Evolutionary conservation across 2,888 invertebrate species (phyloP), one percentile per base, ranked within the genome.

Genomic region (Stegana nigrithorax): DNA sequence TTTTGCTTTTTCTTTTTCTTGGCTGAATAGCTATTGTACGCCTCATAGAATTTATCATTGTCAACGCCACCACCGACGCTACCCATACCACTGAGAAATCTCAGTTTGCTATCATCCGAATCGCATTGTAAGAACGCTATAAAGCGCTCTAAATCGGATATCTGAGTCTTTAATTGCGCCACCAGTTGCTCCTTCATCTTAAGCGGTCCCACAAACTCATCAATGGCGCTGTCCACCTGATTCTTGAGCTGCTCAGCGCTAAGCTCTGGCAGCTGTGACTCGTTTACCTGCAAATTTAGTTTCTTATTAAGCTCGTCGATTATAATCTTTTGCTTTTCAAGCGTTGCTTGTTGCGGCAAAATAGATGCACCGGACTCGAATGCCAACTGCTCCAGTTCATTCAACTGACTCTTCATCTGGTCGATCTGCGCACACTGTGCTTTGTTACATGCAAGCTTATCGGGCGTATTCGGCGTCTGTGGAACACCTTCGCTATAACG

Each of bases 141-240:
- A 83, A 98, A 99, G 70, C 97, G 90, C 85, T 99, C 98, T 86
- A 99, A 89, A 86, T 99, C 99, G 45, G 93, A 91, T 60, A 99
- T 96, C 87, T 99, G 98, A 0, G 96, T 95, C 86, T 98, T 97
- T 19, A 99, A 87, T 85, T 99, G 98, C 50, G 90, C 89, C 19
- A 99, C 97, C 17, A 99, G 88, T 85, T 98, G 97, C 80, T 98
- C 98, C 85, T 98, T 98, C 87, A 98, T 96, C 83, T 96, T 93
- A 67, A 97, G 89, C 14, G 96, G 96, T 75, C 96, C 97, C 19
- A 98, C 93, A 80, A 98, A 92, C 86, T 96, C 94, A 66, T 92
- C 92, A 59, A 97, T 91, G 0, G 96, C 96, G 81, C 91, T 91
- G 83, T 97, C 96, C 25, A 97, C 95, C 85, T 96, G 94, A 82